phyloP scores from a whole-genome alignment of 2,888 invertebrate genomes.

The Eremobia ochroleuca region DNA sequence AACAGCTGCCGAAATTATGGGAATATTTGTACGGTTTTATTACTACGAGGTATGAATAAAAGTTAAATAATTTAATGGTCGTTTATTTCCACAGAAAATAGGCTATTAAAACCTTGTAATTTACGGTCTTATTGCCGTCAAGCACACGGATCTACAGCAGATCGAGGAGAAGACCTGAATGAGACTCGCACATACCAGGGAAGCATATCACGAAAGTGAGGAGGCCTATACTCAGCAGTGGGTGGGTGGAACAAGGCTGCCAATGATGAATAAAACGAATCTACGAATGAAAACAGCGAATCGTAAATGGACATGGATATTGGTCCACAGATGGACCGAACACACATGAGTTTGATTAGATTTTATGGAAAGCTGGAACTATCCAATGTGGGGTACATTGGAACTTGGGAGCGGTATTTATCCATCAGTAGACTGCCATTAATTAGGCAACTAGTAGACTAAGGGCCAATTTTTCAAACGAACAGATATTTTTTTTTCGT shows the following conservation, averaged over 20 bases:
- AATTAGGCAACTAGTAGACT: too few species aligned
- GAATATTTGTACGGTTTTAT: slow-evolving; percentile 13
- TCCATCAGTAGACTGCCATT: neutral
- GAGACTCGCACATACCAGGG: neutral
- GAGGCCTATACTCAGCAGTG: neutral
- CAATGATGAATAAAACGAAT: neutral
- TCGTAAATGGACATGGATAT: neutral
- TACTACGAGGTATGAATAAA: slow-evolving; percentile 4
- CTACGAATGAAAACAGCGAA: neutral
- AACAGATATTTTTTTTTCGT: too few species aligned
- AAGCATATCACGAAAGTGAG: neutral
- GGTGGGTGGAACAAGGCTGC: neutral
- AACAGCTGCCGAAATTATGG: slow-evolving; percentile 17
- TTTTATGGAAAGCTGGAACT: neutral
- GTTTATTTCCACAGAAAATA: slow-evolving; percentile 18
- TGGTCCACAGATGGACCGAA: neutral
- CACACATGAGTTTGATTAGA: neutral
- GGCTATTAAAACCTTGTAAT: slow-evolving; percentile 6
- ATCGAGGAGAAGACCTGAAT: neutral
- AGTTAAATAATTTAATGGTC: neutral
- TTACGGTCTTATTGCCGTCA: neutral
- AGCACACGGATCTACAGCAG: neutral
- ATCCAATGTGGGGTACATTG: neutral
- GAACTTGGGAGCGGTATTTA: neutral
- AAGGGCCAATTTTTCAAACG: too few species aligned